These are phyloP conservation scores for Coptotermes formosanus DNA, from an alignment of 1,140 invertebrate species.

Conservation along the genomic window DNA sequence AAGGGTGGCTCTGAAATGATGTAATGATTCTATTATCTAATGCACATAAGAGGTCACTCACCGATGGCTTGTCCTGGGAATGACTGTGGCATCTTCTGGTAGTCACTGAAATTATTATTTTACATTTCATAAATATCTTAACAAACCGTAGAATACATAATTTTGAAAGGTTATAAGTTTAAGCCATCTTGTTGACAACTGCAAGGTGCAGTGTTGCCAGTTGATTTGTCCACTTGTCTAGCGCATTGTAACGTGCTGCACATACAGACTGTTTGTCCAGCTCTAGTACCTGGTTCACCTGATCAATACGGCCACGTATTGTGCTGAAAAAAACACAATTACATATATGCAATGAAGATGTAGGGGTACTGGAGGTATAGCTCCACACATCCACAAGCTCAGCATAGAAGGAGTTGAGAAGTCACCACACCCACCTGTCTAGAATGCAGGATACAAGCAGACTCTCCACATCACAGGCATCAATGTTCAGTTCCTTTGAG, in stretches of 20 bases:
- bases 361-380: background rate
- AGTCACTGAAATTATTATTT: no score
- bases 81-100: no score
- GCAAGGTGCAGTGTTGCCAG: slow-evolving; percentile 83
- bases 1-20: no score
- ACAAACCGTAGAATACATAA: no score
- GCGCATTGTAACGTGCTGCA: slow-evolving; percentile 83
- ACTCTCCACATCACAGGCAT: slow-evolving; percentile 93
- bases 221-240: slow-evolving; percentile 96
- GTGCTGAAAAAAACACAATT: slow-evolving; percentile 61
- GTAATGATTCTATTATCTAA: no score
- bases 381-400: background rate
- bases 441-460: slow-evolving; percentile 98
- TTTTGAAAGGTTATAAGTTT: slow-evolving; percentile 38
- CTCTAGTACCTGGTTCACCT: slow-evolving; percentile 93
- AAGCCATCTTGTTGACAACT: slow-evolving; percentile 87
- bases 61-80: no score
- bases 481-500: slow-evolving; percentile 96
- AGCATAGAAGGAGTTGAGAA: slow-evolving; percentile 27
- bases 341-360: background rate
- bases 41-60: no score
- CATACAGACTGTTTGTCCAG: slow-evolving; percentile 78
- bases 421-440: slow-evolving; percentile 69
- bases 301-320: slow-evolving; percentile 95
- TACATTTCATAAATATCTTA: no score